phyloP scores from a whole-genome alignment of 2,797 vertebrate species.

The Melanotaenia pygmaea region DNA sequence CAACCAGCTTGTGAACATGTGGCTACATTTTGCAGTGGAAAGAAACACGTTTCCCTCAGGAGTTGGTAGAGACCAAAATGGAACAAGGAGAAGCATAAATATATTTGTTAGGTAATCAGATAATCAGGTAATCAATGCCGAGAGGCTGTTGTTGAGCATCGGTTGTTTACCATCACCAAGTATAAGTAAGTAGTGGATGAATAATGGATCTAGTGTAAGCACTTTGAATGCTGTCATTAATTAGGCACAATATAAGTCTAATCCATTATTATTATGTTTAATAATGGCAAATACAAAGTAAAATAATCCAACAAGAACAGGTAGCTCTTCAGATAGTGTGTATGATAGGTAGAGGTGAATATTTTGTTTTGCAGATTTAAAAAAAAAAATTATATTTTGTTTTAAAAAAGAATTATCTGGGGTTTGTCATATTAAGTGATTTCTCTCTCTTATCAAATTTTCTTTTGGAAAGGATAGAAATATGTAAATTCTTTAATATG shows the following conservation, averaged over 20 bases:
- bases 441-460: no score
- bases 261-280: no score
- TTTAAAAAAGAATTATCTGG: conserved; percentile 3
- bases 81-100: not conserved
- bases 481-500: not conserved
- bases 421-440: not conserved
- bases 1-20: not conserved
- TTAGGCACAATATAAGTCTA: no score
- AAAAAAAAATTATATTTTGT: not conserved
- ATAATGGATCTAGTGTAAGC: no score
- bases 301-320: not conserved
- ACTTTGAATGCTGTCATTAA: no score
- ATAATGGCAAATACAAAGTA: not conserved
- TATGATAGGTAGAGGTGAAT: not conserved
- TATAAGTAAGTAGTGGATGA: no score
- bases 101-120: conserved; percentile 5
- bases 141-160: no score
- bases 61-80: not conserved
- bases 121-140: not conserved
- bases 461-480: no score
- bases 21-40: not conserved
- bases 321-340: not conserved
- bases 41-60: not conserved
- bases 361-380: not conserved
- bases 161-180: no score